Conservation (phyloP, 2,113 vertebrate genomes). For the Seriola quinqueradiata region DNA sequence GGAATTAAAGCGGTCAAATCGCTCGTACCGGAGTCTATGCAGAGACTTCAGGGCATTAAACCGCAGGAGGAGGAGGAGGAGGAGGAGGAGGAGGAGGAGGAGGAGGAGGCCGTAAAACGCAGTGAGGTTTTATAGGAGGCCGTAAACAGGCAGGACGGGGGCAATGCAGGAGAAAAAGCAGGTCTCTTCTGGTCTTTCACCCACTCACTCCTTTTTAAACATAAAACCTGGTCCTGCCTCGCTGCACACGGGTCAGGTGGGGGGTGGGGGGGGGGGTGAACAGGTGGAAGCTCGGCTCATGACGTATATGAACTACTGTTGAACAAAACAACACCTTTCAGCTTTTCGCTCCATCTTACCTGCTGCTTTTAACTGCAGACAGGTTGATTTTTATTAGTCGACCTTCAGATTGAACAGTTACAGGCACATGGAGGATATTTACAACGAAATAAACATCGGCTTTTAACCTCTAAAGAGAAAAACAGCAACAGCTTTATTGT, state of each 20-base stretch:
- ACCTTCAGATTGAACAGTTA: neutral
- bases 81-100: conserved; percentile 15
- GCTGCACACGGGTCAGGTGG: conserved; percentile 39
- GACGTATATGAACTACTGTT: neutral
- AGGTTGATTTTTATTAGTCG: too few species aligned
- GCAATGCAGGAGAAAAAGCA: conserved; percentile 22
- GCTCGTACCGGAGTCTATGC: conserved; percentile 51
- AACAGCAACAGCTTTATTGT: neutral
- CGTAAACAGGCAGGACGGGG: conserved; percentile 63
- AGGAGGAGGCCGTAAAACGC: conserved; percentile 65
- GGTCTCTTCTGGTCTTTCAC: conserved; percentile 31
- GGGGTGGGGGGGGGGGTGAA: conserved; percentile 61
- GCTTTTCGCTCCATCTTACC: neutral
- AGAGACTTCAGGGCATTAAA: conserved; percentile 59
- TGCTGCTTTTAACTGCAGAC: too few species aligned
- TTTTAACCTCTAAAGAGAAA: too few species aligned
- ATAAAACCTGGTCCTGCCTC: conserved; percentile 51
- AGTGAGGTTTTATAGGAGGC: conserved; percentile 60
- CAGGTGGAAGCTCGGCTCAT: conserved; percentile 12
- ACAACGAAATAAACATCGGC: too few species aligned
- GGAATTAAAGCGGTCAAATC: conserved; percentile 58
- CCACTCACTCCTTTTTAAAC: conserved; percentile 34
- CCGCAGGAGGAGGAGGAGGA: conserved; percentile 43
- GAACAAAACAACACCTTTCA: neutral
- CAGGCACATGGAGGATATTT: too few species aligned